Evolutionary conservation across 2,797 vertebrate genomes (phyloP).

Genomic region (Rallus crepitans): DNA sequence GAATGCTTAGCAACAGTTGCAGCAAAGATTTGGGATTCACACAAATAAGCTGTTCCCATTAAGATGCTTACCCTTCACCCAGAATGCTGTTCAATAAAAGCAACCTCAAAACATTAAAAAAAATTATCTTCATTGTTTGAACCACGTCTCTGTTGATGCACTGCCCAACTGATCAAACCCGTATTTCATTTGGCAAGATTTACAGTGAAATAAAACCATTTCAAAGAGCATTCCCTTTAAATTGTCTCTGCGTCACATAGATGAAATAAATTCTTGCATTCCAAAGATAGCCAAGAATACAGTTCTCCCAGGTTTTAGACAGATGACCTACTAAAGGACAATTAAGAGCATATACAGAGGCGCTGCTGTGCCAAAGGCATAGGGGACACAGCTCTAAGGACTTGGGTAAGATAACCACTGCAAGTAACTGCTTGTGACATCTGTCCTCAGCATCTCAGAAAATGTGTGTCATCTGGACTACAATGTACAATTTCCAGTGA

Average conservation of each 20-base stretch:
- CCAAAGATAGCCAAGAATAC: constrained; percentile 47
- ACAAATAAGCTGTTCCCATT: constrained; percentile 13
- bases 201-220: constrained; percentile 58
- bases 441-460: constrained; percentile 9
- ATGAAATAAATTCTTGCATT: constrained; percentile 56
- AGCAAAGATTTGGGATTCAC: background rate
- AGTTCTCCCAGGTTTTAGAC: constrained; percentile 38
- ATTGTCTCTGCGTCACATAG: constrained; percentile 39
- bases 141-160: constrained; percentile 17
- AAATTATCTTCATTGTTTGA: constrained; percentile 48
- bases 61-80: background rate
- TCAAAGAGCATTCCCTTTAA: constrained; percentile 66
- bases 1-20: background rate
- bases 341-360: background rate
- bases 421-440: background rate
- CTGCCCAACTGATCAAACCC: constrained; percentile 45
- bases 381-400: background rate
- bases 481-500: background rate
- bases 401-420: background rate
- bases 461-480: background rate
- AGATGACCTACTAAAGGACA: constrained; percentile 34
- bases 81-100: background rate
- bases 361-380: background rate
- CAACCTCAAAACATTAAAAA: constrained; percentile 37
- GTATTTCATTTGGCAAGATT: constrained; percentile 50